Evolutionary conservation across 1,140 invertebrate genomes (phyloP), one percentile per base, ranked within the genome.

Genomic region (Drosophila subobscura): DNA sequence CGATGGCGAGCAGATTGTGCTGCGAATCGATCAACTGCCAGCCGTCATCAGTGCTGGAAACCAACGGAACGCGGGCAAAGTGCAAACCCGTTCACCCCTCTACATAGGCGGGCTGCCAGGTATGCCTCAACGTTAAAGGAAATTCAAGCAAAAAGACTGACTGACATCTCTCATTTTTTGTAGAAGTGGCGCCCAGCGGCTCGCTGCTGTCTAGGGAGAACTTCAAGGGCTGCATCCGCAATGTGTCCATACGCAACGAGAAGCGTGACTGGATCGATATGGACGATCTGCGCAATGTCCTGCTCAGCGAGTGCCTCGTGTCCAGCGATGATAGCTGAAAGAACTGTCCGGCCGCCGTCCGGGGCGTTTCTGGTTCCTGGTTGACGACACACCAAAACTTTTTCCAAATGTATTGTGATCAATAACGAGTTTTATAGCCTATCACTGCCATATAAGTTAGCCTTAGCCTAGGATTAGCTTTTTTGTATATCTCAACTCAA

Each of bases 181-280:
- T 77, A 96, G 96, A 94, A 67, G 92, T 93, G 71, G 95, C 94
- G 63, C 93, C 93, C 54, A 94, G 92, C 79, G 95, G 93, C 73
- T 96, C 94, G 23, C 91, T 95, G 52, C 93, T 93, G 81, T 94
- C 92, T 44, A 93, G 93, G 75, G 96, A 97, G 70, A 97, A 97
- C 84, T 98, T 98, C 92, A 96, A 96, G 88, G 97, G 97, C 6
- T 99, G 97, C 93, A 96, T 99, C 78, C 93, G 96, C 44, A 97
- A 98, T 83, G 93, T 98, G 6, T 94, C 94, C 55, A 95, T 98
- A 55, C 93, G 94, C 61, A 92, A 93, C 29, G 93, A 93, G 72
- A 93, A 93, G 60, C 93, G 93, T 52, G 96, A 97, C 90, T 98
- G 97, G 97, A 95, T 95, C 12, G 94, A 95, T 67, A 97, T 97